These are phyloP conservation scores for Glaucopsyche alexis DNA, from an alignment of 2,888 invertebrate species.

Conservation along the genomic window DNA sequence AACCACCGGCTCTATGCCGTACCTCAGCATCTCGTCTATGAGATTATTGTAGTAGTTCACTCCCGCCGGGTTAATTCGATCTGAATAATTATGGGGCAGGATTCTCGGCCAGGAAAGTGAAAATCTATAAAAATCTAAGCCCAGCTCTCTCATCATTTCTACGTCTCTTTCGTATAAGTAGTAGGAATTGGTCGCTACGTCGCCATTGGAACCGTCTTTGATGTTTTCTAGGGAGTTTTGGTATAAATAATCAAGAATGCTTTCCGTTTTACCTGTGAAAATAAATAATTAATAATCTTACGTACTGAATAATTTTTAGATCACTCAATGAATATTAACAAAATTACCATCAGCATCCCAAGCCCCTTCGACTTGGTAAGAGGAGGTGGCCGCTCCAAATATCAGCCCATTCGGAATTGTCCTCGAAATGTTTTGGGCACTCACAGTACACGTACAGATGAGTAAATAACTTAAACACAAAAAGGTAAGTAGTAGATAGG, in stretches of 20 bases:
- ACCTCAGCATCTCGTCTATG: conserved; percentile 75
- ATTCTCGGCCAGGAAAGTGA: conserved; percentile 81
- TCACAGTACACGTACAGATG: too few species aligned
- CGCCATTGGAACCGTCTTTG: conserved; percentile 73
- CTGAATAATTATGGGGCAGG: conserved; percentile 75
- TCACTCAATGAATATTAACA: conserved; percentile 32
- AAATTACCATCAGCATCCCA: conserved; percentile 66
- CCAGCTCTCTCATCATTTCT: conserved; percentile 37
- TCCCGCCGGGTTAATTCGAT: conserved; percentile 70
- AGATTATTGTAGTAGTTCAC: conserved; percentile 80
- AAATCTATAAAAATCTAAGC: conserved; percentile 72
- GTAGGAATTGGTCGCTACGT: conserved; percentile 79
- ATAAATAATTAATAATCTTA: neutral
- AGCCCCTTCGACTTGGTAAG: conserved; percentile 74
- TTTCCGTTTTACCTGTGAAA: conserved; percentile 16
- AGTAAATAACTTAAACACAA: neutral
- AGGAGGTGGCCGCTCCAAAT: conserved; percentile 53
- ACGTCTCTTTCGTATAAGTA: conserved; percentile 77
- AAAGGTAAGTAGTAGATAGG: too few species aligned
- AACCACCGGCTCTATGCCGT: conserved; percentile 77
- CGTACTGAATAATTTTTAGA: neutral
- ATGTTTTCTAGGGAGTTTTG: neutral
- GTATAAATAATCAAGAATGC: neutral
- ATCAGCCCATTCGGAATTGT: conserved; percentile 47
- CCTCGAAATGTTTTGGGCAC: conserved; percentile 29